These are phyloP conservation scores for Seriola aureovittata DNA, from an alignment of 2,113 vertebrate genomes.

Conservation along the genomic window DNA sequence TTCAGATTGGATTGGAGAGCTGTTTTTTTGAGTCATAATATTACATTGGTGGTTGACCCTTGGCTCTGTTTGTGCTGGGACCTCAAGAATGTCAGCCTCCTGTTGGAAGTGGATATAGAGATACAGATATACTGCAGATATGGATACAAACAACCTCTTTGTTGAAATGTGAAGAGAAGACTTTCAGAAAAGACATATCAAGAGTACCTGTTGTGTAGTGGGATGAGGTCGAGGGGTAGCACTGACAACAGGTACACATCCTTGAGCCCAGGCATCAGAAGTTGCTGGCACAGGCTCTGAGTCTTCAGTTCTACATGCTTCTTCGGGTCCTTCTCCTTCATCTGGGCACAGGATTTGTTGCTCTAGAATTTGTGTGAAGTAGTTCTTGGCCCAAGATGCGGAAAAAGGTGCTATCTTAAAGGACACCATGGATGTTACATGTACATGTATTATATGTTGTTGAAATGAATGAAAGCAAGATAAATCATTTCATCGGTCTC, in stretches of 20 bases:
- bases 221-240: not conserved
- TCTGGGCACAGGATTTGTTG: conserved; percentile 84
- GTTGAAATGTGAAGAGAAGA: conserved; percentile 5
- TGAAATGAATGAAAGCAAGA: conserved; percentile 11
- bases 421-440: not conserved
- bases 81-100: conserved; percentile 3
- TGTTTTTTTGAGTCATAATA: not conserved
- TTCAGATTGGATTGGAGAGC: conserved; percentile 12
- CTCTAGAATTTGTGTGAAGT: conserved; percentile 79
- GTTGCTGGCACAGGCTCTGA: conserved; percentile 77
- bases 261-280: conserved; percentile 84
- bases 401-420: conserved; percentile 84
- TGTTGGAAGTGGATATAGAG: conserved; percentile 30
- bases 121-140: not conserved
- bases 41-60: not conserved
- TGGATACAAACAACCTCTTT: not conserved
- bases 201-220: conserved; percentile 43
- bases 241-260: conserved; percentile 69
- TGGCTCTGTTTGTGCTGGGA: conserved; percentile 13
- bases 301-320: conserved; percentile 77
- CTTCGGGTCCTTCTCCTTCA: conserved; percentile 74
- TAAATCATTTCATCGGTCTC: not conserved
- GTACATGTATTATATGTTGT: not conserved
- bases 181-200: not conserved
- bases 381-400: conserved; percentile 77